Evolutionary conservation across 2,113 vertebrate species (phyloP).

Genomic region (Saccopteryx leptura): DNA sequence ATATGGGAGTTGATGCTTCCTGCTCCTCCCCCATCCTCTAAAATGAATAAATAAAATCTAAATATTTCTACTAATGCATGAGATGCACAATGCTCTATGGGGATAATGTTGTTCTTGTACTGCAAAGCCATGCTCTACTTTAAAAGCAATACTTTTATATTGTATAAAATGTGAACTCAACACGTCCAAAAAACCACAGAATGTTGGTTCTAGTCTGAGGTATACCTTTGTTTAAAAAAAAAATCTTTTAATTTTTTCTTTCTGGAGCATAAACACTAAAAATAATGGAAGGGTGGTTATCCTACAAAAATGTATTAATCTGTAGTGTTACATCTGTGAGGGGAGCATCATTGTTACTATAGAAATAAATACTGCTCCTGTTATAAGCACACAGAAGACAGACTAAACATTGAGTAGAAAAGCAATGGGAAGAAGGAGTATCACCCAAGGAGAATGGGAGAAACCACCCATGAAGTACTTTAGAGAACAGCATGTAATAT

Average conservation of each 20-base stretch:
- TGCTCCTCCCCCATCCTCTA: too few relatives aligned
- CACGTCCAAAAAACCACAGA: neutral
- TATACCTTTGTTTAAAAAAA: neutral
- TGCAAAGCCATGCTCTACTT: neutral
- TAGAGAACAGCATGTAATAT: neutral
- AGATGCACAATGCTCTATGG: neutral
- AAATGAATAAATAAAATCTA: neutral
- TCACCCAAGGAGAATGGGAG: neutral
- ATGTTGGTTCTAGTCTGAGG: neutral
- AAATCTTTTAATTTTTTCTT: slow-evolving; percentile 18
- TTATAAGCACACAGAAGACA: slow-evolving; percentile 5
- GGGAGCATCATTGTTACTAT: slow-evolving; percentile 28
- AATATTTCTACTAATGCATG: neutral
- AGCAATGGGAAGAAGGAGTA: neutral
- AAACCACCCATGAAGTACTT: neutral
- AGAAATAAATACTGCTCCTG: slow-evolving; percentile 48
- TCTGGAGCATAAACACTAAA: neutral
- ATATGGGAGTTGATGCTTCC: too few relatives aligned
- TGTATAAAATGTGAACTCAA: neutral
- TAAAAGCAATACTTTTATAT: neutral
- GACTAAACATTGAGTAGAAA: neutral
- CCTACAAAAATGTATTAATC: neutral
- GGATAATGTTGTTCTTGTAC: neutral
- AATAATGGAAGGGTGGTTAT: neutral
- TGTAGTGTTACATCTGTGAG: neutral